Conservation (phyloP, 2,113 vertebrate species). For the Alaudala cheleensis region DNA sequence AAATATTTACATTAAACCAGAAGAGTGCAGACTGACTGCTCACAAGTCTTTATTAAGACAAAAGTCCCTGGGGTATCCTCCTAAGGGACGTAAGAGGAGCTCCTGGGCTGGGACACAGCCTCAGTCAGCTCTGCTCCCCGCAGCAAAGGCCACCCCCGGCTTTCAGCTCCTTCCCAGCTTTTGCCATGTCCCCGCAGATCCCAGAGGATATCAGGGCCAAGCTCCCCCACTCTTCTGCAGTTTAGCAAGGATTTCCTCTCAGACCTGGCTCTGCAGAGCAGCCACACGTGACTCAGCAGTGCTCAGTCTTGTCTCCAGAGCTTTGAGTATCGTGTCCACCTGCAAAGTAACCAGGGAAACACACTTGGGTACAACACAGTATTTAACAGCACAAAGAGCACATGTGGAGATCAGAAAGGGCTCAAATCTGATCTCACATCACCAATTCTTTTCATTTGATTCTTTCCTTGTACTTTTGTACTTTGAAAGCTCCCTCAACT, state of each 20-base stretch:
- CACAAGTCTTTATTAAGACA: not conserved
- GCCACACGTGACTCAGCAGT: conserved; percentile 12
- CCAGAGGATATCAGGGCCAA: not conserved
- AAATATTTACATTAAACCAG: not conserved
- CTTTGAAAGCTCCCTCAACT: too few species aligned
- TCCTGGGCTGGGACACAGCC: not conserved
- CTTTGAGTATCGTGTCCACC: conserved; percentile 18
- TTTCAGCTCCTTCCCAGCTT: not conserved
- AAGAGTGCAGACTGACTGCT: not conserved
- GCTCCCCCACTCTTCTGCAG: not conserved
- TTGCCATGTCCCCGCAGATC: not conserved
- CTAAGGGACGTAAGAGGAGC: not conserved
- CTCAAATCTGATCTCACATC: too few species aligned
- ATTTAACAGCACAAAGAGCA: not conserved
- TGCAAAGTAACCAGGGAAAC: not conserved
- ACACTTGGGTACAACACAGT: not conserved
- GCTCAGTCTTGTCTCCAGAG: conserved; percentile 37
- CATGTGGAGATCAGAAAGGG: too few species aligned
- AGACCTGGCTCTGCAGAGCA: not conserved
- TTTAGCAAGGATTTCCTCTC: not conserved
- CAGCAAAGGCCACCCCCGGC: not conserved
- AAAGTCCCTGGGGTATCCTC: not conserved
- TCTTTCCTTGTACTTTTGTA: too few species aligned
- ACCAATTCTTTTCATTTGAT: too few species aligned
- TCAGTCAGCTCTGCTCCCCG: not conserved